Evolutionary conservation across 2,888 invertebrate genomes (phyloP), one percentile per base, ranked within the genome.

Genomic region (Tromatobia lineatoria): DNA sequence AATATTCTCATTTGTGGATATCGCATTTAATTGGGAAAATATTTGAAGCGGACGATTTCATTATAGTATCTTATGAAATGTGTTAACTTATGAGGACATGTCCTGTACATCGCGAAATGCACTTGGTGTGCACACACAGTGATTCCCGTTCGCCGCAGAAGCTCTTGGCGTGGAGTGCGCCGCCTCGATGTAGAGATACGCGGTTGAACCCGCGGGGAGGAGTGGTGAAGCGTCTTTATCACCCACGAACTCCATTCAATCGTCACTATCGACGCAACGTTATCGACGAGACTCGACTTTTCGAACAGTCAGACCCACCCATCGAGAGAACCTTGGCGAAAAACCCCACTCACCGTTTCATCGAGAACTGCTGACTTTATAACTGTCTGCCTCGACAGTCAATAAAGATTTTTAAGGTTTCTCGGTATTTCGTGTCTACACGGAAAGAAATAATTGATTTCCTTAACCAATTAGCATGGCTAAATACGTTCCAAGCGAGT

Each of bases 141-240:
- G 67, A 47, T 67, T 67, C 42, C 4, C 47, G 25, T 29, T 67
- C 45, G 47, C 67, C 67, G 47, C 67, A 45, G 47, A 67, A 67
- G 45, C 67, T 50, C 25, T 67, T 47, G 67, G 25, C n/a, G 23
- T n/a, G 47, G 47, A 45, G 42, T 59, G 47, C 59, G 20, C 57
- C 54, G 61, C 18, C 1, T 34, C 59, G 45, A 34, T 67, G 59
- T 18, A 67, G 59, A 67, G 64, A 78, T 77, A 59, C 73, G 76
- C 42, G 50, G 47, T 50, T 23, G 34, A 20, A 54, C 42, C 23
- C 47, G 45, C 25, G 45, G 66, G 52, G 50, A 73, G 42, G 34
- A 76, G 54, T 57, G 52, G 47, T 57, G 45, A 77, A 77, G 57
- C 66, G 25, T 70, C 66, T 67, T 50, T 67, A 82, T 77, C 71